These are phyloP conservation scores for Apamea monoglypha DNA, from an alignment of 2,888 invertebrate genomes.

Conservation along the genomic window DNA sequence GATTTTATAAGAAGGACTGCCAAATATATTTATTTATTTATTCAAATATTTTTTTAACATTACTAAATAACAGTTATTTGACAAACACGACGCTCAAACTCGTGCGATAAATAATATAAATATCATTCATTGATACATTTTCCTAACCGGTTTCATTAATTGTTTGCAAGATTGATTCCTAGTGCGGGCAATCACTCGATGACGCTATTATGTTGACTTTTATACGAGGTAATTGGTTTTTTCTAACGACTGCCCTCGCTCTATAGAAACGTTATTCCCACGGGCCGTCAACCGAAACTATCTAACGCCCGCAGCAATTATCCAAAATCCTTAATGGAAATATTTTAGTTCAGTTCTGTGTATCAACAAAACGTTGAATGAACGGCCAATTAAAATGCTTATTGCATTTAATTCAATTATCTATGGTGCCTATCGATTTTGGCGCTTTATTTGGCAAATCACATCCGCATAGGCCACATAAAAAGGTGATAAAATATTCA, in stretches of 20 bases:
- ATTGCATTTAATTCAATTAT: slow-evolving; percentile 44
- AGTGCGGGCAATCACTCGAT: slow-evolving; percentile 52
- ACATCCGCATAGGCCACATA: slow-evolving; percentile 27
- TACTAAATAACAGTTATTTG: slow-evolving; percentile 28
- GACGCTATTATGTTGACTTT: slow-evolving; percentile 64
- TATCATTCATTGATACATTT: slow-evolving; percentile 48
- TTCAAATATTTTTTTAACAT: slow-evolving; percentile 32
- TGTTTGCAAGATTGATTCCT: slow-evolving; percentile 58
- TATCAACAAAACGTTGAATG: slow-evolving; percentile 50
- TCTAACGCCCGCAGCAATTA: slow-evolving; percentile 65
- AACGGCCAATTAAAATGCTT: slow-evolving; percentile 35
- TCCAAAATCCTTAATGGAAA: slow-evolving; percentile 60
- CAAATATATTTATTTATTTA: slow-evolving; percentile 28
- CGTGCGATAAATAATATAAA: slow-evolving; percentile 38
- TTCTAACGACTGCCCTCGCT: slow-evolving; percentile 64
- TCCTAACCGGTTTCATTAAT: slow-evolving; percentile 46
- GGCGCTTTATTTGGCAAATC: slow-evolving; percentile 42
- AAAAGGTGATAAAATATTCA: slow-evolving; percentile 17
- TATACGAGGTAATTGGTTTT: slow-evolving; percentile 66
- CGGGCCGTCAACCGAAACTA: slow-evolving; percentile 68
- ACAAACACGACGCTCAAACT: slow-evolving; percentile 24
- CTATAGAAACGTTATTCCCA: slow-evolving; percentile 65
- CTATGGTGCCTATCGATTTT: slow-evolving; percentile 44
- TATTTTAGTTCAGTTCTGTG: slow-evolving; percentile 51
- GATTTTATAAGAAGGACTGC: slow-evolving; percentile 19